Conservation (phyloP, 1,140 invertebrate species). For the Drosophila sechellia region DNA sequence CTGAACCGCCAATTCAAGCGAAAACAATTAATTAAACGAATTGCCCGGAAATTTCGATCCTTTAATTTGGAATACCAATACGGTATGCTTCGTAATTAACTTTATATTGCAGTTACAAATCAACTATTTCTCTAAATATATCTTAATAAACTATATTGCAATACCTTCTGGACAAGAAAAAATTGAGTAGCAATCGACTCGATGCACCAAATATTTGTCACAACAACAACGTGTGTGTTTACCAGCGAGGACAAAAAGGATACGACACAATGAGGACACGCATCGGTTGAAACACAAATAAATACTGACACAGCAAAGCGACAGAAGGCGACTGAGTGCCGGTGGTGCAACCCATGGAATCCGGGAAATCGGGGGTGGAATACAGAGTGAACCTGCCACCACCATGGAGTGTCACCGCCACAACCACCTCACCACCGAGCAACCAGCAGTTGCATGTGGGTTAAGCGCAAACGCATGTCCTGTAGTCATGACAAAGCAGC, state of each 20-base stretch:
- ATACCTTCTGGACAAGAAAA: neutral
- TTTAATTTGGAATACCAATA: no score
- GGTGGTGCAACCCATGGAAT: slow-evolving; percentile 4
- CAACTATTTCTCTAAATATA: neutral
- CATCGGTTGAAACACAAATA: slow-evolving; percentile 54
- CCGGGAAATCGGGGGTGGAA: slow-evolving; percentile 18
- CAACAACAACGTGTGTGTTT: slow-evolving; percentile 43
- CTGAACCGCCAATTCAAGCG: slow-evolving; percentile 13
- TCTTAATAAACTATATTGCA: neutral
- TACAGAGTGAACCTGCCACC: slow-evolving; percentile 20
- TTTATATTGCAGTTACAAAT: no score
- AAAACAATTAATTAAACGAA: neutral
- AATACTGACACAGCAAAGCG: slow-evolving; percentile 62
- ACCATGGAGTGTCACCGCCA: slow-evolving; percentile 17
- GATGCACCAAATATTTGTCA: slow-evolving; percentile 52
- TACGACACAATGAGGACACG: slow-evolving; percentile 54
- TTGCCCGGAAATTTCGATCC: neutral
- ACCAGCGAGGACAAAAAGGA: slow-evolving; percentile 26
- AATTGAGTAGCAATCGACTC: slow-evolving; percentile 23
- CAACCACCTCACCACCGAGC: neutral
- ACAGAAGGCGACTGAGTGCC: slow-evolving; percentile 28
- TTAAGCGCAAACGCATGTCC: slow-evolving; percentile 76
- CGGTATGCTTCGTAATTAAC: no score
- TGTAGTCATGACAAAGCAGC: slow-evolving; percentile 41
- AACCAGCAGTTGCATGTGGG: slow-evolving; percentile 56